Evolutionary conservation across 1,140 invertebrate species (phyloP).

Genomic region (Pectinophora gossypiella): DNA sequence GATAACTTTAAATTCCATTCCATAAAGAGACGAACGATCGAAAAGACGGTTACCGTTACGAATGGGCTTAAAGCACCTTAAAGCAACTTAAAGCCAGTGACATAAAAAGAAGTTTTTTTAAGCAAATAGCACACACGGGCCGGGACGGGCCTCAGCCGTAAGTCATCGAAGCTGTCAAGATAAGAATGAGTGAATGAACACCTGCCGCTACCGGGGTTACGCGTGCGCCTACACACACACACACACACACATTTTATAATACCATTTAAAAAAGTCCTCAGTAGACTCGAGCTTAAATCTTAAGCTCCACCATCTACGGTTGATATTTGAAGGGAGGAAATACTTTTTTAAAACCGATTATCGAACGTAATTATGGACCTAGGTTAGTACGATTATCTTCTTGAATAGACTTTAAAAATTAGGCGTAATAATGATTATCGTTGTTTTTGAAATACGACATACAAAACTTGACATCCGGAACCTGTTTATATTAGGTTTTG

Average conservation of each 20-base stretch:
- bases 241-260: constrained; percentile 31
- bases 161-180: constrained; percentile 73
- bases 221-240: constrained; percentile 58
- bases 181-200: constrained; percentile 73
- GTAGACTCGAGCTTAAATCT: constrained; percentile 5
- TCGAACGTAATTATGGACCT: constrained; percentile 37
- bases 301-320: constrained; percentile 19
- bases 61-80: constrained; percentile 43
- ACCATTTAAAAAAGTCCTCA: constrained; percentile 32
- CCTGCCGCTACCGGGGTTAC: constrained; percentile 71
- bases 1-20: constrained; percentile 55
- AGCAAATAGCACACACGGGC: constrained; percentile 62
- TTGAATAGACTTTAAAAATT: constrained; percentile 64
- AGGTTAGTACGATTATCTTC: constrained; percentile 56
- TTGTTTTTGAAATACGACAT: constrained; percentile 61
- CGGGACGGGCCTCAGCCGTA: constrained; percentile 49
- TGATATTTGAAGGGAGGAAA: constrained; percentile 20
- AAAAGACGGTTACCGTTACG: constrained; percentile 67
- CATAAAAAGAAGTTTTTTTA: constrained; percentile 58
- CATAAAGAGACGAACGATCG: constrained; percentile 44
- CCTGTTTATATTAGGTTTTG: constrained; percentile 39
- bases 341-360: constrained; percentile 23
- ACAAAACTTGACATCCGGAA: constrained; percentile 59
- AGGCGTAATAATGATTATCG: constrained; percentile 66
- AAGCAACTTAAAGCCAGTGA: constrained; percentile 34